Percentiles rank a stretch among this genome's conserved stretches.
Evolutionary conservation across 2,113 vertebrate species (phyloP).

Genomic region (Manacus vitellinus): DNA sequence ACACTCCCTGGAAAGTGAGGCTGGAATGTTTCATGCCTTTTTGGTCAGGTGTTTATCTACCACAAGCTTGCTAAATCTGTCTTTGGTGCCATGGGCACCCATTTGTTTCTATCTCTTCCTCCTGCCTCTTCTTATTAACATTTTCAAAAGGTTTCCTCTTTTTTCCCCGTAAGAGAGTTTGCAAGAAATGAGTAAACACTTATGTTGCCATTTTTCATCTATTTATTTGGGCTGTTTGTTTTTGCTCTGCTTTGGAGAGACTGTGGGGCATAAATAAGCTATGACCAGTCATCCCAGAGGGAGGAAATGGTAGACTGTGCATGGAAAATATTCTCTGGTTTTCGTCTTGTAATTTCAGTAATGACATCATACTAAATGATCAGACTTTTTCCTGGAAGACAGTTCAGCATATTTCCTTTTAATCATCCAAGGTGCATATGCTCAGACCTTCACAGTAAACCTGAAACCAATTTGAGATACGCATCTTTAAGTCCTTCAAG

Average conservation of each 20-base stretch:
- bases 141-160: neutral
- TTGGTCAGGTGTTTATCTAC: neutral
- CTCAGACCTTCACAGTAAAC: neutral
- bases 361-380: neutral
- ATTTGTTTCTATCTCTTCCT: neutral
- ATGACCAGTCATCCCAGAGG: neutral
- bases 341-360: neutral
- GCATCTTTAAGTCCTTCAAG: constrained; percentile 32
- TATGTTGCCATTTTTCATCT: neutral
- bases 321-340: neutral
- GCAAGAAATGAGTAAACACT: neutral
- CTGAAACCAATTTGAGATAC: neutral
- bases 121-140: neutral
- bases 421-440: neutral
- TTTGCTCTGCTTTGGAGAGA: neutral
- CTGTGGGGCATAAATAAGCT: constrained; percentile 10
- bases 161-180: neutral
- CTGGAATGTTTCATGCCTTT: neutral
- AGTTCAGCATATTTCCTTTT: neutral
- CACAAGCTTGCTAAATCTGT: neutral
- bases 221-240: constrained; percentile 25
- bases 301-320: neutral
- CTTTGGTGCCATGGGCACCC: neutral
- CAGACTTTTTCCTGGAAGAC: neutral
- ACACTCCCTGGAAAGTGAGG: neutral